Conservation (phyloP, 2,888 invertebrate species). For the Sinhomidia bicolor region DNA sequence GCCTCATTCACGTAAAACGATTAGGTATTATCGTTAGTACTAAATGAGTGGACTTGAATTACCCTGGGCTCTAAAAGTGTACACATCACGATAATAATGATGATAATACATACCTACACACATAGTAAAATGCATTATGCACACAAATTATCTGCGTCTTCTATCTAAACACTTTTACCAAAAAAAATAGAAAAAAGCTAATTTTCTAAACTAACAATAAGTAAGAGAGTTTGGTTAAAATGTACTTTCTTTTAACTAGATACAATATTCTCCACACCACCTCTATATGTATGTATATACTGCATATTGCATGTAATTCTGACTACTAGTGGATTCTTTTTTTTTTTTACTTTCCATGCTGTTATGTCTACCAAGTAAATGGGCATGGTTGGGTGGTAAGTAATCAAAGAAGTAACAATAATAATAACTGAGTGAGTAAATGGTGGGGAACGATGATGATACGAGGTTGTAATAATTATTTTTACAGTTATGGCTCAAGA, state of each 20-base stretch:
- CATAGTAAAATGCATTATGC: too few species aligned
- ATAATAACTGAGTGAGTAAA: conserved; percentile 69
- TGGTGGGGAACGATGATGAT: conserved; percentile 78
- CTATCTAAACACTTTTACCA: background rate
- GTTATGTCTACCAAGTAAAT: too few species aligned
- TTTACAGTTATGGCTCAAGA: conserved; percentile 72
- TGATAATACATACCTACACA: too few species aligned
- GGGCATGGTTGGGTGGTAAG: conserved; percentile 60
- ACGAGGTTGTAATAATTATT: conserved; percentile 73
- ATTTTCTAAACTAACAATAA: conserved; percentile 1
- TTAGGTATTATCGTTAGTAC: conserved; percentile 28
- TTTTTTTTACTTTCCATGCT: too few species aligned
- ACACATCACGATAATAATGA: too few species aligned
- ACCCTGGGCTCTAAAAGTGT: background rate
- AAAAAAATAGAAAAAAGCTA: conserved; percentile 11
- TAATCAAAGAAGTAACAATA: conserved; percentile 64
- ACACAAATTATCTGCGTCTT: too few species aligned
- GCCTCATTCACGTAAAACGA: conserved; percentile 38
- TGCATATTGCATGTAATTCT: background rate
- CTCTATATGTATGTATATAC: background rate
- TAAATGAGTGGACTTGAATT: conserved; percentile 13
- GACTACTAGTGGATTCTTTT: too few species aligned
- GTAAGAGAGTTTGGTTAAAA: background rate
- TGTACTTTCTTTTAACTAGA: background rate
- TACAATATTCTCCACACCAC: background rate